Base-by-base conservation (phyloP, 1,140 invertebrate genomes). In the Luehdorfia chinensis region DNA sequence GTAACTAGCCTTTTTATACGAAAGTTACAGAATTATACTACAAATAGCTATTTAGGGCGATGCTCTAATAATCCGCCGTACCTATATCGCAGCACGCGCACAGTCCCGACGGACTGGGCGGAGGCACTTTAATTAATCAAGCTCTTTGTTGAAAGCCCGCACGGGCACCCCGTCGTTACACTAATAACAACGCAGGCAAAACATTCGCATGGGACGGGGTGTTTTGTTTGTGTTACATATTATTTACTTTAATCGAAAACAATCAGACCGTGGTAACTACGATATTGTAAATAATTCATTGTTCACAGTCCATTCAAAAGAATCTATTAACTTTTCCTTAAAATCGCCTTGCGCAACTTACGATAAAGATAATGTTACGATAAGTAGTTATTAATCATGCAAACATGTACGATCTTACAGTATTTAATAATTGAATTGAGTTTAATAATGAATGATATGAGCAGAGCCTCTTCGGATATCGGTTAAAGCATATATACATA, bases 91-190 rank as follows among this genome's bases (percentile, higher is more conserved):
- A 50, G 54, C 52, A 57, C 51, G 60, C 15, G 15, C 18, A 2
- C 18, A 36, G 55, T 79, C 76, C 71, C 67, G 15, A 55, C 30
- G 75, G 76, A 62, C 69, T 59, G 64, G 75, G 67, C 64, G 64
- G 69, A 61, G 69, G 74, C 74, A 72, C 68, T 76, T 84, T 81
- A 84, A 84, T 84, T 84, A 81, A 84, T 73, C 70, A 74, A 63
- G 53, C 66, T 62, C 72, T 72, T 72, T 68, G 72, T 75, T 66
- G 61, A 68, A 63, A 64, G 55, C 57, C 49, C 50, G 45, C 50
- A 52, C 54, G 43, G 45, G 37, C 57, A 15, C 52, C 61, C 64
- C 60, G 54, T 30, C 23, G 59, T 37, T 49, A n/a, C 31, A 14
- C 53, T 64, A 69, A 69, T 72, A 75, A 69, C 64, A 71, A 68